A percentile compares a stretch with the other conserved stretches of the same genome.
Evolutionary conservation across 2,113 vertebrate genomes (phyloP).

Genomic region (Poecile atricapillus): DNA sequence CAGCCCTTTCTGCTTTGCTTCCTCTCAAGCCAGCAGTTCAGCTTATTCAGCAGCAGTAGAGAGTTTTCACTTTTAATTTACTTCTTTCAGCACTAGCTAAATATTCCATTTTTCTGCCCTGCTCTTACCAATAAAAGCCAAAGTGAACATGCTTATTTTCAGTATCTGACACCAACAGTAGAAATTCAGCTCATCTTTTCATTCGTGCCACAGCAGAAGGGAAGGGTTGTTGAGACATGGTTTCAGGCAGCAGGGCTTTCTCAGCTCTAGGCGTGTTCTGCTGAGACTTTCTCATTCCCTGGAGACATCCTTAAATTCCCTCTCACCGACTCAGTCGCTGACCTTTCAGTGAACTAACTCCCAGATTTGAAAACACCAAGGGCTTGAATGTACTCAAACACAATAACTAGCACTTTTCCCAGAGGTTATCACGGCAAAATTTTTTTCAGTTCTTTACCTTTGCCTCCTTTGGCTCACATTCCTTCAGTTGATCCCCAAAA

Average conservation of each 20-base stretch:
- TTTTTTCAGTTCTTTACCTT: background rate
- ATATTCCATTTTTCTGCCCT: background rate
- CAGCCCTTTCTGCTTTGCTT: background rate
- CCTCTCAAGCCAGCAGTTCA: background rate
- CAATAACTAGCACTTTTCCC: background rate
- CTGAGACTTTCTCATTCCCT: background rate
- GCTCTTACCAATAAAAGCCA: background rate
- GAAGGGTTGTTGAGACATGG: background rate
- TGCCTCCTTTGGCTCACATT: background rate
- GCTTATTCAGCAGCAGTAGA: background rate
- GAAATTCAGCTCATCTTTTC: background rate
- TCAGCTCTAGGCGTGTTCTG: background rate
- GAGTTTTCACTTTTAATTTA: conserved; percentile 10
- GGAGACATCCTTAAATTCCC: background rate
- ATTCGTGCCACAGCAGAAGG: background rate
- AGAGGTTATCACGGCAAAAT: background rate
- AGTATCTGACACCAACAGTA: background rate
- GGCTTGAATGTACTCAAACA: background rate
- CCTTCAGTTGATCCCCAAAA: background rate
- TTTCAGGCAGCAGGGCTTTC: background rate
- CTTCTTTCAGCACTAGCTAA: background rate
- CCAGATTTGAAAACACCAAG: background rate
- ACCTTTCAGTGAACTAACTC: conserved; percentile 28
- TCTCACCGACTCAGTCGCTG: background rate
- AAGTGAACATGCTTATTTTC: background rate